phyloP scores from a whole-genome alignment of 1,140 invertebrate genomes.

The Cotesia glomerata region DNA sequence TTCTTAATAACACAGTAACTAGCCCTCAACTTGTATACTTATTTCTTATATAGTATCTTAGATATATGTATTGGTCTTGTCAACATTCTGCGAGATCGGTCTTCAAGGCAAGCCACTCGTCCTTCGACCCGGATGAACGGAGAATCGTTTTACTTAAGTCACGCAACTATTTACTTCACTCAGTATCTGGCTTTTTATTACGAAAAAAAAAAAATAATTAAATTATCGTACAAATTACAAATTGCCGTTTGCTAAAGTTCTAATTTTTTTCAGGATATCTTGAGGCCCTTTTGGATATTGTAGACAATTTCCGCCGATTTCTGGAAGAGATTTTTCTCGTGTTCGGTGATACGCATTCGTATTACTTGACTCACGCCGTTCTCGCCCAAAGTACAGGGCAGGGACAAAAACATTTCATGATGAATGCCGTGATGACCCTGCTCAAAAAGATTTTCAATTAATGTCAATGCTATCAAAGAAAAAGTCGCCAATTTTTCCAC shows the following conservation, averaged over 20 bases:
- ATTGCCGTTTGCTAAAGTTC: neutral
- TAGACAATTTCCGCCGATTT: slow-evolving; percentile 57
- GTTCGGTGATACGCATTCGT: slow-evolving; percentile 64
- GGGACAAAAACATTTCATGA: slow-evolving; percentile 67
- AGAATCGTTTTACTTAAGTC: slow-evolving; percentile 3
- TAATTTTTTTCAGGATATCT: slow-evolving; percentile 30
- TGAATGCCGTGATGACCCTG: slow-evolving; percentile 67
- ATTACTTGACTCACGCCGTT: slow-evolving; percentile 67
- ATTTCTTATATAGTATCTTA: too few species aligned
- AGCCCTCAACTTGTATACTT: neutral
- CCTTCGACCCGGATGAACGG: slow-evolving; percentile 2
- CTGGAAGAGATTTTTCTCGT: slow-evolving; percentile 62
- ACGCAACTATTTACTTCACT: neutral
- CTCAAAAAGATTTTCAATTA: slow-evolving; percentile 16
- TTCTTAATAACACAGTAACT: neutral
- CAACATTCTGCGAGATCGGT: neutral
- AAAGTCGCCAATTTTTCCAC: neutral
- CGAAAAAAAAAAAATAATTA: too few species aligned
- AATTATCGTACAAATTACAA: neutral
- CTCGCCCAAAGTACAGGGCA: slow-evolving; percentile 67
- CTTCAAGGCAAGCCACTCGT: neutral
- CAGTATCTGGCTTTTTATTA: neutral
- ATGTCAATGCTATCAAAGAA: slow-evolving; percentile 2
- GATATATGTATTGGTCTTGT: neutral
- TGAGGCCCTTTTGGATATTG: slow-evolving; percentile 55